Base-by-base conservation (phyloP, 1,140 invertebrate species). In the Cyclina sinensis region DNA sequence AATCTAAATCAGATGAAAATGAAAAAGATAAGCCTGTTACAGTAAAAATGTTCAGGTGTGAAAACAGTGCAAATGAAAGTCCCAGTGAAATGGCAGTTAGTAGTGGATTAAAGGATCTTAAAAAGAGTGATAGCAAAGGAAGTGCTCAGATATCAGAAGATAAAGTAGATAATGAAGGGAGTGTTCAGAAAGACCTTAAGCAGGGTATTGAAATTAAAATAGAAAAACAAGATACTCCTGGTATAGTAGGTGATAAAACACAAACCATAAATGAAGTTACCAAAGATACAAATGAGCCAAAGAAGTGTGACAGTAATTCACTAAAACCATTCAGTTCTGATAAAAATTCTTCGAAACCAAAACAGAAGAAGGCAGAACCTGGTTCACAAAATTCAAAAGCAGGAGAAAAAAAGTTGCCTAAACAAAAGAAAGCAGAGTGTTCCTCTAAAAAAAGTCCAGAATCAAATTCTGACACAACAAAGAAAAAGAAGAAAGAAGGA, bases 1-100 rank as follows among this genome's bases (percentile, higher is more conserved):
- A 24, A 35, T 21, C 35, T 9, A 81, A 62, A 62, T 16, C 14
- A 30, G 80, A 83, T 46, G 51, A 80, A 9, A 54, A 80, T 35
- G 32, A 11, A 16, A 74, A 37, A 1, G 70, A 74, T 35, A 37
- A 11, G 14, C 70, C 70, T 37, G 30, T 18, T n/a, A n/a, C 16
- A 21, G 7, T 39, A 16, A 37, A 37, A 37, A 32, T 14, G 21
- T 39, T 24, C 14, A 7, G 5, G 32, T 0, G 30, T 37, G 30
- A 74, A 74, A 32, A 32, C 16, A 35, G 32, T 74, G 32, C 32
- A 74, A 39, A 37, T 35, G 37, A 35, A 11, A 37, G 30, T 9
- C 32, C 70, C 11, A 57, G 30, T 57, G 76, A 21, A 24, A 21
- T 27, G 9, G 5, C 57, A 27, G 57, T 5, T 27, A 24, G 18